Base-by-base conservation (phyloP, 2,888 invertebrate genomes). In the Onchidella celtica region DNA sequence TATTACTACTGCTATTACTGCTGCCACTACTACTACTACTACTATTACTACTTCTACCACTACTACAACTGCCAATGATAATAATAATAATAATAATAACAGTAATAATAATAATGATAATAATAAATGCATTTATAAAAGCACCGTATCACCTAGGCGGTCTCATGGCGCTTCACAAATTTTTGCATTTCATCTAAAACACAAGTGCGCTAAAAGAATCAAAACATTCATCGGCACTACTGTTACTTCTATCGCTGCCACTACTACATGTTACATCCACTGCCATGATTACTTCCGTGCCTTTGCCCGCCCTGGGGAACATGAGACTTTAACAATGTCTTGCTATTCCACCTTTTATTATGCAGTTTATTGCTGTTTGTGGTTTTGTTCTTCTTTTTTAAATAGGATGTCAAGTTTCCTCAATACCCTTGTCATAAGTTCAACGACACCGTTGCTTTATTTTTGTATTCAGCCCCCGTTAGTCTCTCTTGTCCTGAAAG, bases 11-110 rank as follows among this genome's bases (percentile, higher is more conserved):
- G 0, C 65, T 65, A 1, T 3, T 65, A 2, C 65, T 65, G 1
- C 65, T 65, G 1, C 65, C 29, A 2, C 65, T 65, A 65, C 27
- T 65, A 65, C 65, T 65, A 65, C 27, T 65, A 65, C 65, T 65
- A 65, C 65, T 65, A 65, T 29, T 65, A 65, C 65, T 65, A 65
- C 65, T 65, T 27, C 65, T 65, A 65, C 65, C 29, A 1, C 3
- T 65, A 65, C 65, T 65, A 65, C 65, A 4, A 65, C 27, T 65
- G 29, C 65, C 29, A 65, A n/a, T 65, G 29, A n/a, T 65, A 65
- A n/a, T 65, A 2, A n/a, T 65, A 65, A n/a, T 65, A 65, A n/a
- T 65, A 65, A n/a, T 65, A 65, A n/a, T 65, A 65, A n/a, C 29
- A 65, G 24, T 65, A 65, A n/a, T 65, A 65, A n/a, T 65, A 65